Percentiles rank a stretch among this genome's conserved stretches.
These are phyloP conservation scores for Adelges cooleyi DNA, from an alignment of 1,140 invertebrate genomes.

Conservation along the genomic window DNA sequence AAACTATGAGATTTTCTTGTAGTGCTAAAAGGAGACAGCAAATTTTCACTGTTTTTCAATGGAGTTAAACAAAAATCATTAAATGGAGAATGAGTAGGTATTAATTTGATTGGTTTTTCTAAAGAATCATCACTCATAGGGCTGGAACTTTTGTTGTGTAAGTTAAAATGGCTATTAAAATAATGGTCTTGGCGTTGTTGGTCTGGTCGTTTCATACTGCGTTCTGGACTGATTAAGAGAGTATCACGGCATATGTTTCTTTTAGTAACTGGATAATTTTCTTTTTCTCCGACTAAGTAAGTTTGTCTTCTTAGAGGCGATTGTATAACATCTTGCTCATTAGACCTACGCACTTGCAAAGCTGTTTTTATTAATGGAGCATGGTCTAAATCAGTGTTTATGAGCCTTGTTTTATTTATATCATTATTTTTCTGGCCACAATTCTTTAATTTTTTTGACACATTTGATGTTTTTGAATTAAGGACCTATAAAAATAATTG, in stretches of 20 bases:
- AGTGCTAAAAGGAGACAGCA: not conserved
- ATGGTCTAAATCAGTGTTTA: not conserved
- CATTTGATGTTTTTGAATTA: not conserved
- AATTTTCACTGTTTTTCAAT: slow-evolving; percentile 19
- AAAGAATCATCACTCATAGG: slow-evolving; percentile 19
- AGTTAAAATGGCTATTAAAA: slow-evolving; percentile 21
- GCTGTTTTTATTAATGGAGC: not conserved
- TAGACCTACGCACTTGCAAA: not conserved
- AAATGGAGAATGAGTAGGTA: not conserved
- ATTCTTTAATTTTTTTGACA: not conserved
- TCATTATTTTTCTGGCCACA: not conserved
- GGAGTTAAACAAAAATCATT: slow-evolving; percentile 8
- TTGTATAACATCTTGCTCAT: not conserved
- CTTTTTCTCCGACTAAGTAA: slow-evolving; percentile 10
- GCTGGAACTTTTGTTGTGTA: slow-evolving; percentile 5
- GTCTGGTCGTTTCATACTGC: slow-evolving; percentile 12
- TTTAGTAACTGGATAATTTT: slow-evolving; percentile 11
- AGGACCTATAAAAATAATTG: too few relatives aligned
- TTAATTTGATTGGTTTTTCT: not conserved
- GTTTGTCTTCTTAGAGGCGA: not conserved
- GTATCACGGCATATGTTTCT: slow-evolving; percentile 4
- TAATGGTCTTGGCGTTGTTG: not conserved
- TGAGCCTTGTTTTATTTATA: not conserved
- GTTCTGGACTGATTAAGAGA: slow-evolving; percentile 5
- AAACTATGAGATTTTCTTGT: not conserved